Evolutionary conservation across 1,140 invertebrate species (phyloP), one percentile per base, ranked within the genome.

Genomic region (Drosophila seguyi): DNA sequence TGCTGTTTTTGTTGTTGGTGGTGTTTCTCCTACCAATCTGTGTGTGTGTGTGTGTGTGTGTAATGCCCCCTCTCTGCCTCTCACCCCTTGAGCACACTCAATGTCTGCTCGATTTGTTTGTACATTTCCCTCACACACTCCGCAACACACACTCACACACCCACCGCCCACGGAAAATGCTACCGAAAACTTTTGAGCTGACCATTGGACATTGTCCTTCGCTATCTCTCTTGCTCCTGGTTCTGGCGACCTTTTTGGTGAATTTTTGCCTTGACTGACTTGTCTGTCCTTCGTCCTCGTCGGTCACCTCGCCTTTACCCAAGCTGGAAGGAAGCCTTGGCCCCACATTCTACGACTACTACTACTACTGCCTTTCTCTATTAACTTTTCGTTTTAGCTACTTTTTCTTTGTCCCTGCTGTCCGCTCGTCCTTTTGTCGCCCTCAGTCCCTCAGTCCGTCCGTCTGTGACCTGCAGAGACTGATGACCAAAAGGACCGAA

Each of bases 301-400:
- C 50, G 60, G 45, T 50, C 75, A 52, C 60, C 53, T 67, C 61
- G 73, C 67, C 73, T 27, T 38, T 69, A 38, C 71, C 83, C 41
- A 76, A 82, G 55, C 76, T 77, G 80, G 52, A 38, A 38, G 52
- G 52, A 55, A 25, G 52, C 85, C 85, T 84, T 88, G 84, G 85
- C 85, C 81, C 77, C 76, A 88, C 80, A 87, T 86, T 82, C 81
- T 36, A 11, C 13, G 31, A 34, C 50, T 22, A n/a, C 77, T 68
- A 8, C 47, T 42, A 31, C 75, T 58, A 31, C 75, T 79, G 75
- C 76, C 66, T 88, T 88, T 88, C 84, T 88, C 84, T 88, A 88
- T 88, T 88, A 88, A 88, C 84, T 88, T 88, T 87, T 87, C 83
- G 83, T 87, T 87, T 87, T 87, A 80, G 83, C 84, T 87, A 87